Conservation (phyloP, 2,797 vertebrate genomes). For the Ispidina picta region DNA sequence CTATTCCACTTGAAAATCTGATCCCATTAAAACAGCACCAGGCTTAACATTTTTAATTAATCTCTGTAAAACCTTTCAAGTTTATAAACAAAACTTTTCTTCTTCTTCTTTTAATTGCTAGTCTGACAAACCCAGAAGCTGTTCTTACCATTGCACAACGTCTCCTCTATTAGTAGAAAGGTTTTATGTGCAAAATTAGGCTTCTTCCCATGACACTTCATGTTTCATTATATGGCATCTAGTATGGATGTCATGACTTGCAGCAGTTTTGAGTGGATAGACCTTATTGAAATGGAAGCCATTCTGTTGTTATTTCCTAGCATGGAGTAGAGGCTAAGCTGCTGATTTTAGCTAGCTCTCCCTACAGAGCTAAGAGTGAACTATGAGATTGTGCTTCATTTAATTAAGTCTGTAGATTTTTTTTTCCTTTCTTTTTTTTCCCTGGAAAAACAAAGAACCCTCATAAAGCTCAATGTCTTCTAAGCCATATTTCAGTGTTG, state of each 20-base stretch:
- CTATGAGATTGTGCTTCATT: not conserved
- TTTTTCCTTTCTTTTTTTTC: not conserved
- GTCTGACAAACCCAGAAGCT: not conserved
- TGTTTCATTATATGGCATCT: not conserved
- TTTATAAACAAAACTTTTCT: not conserved
- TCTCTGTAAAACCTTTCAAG: not conserved
- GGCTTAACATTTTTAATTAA: not conserved
- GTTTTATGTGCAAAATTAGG: not conserved
- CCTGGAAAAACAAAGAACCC: not conserved
- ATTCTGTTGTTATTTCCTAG: not conserved
- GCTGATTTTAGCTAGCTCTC: not conserved
- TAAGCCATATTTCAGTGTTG: not conserved
- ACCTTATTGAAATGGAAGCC: not conserved
- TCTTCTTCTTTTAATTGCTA: not conserved
- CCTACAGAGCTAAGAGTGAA: not conserved
- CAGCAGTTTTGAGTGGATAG: not conserved
- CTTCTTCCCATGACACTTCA: not conserved
- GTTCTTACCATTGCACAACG: not conserved
- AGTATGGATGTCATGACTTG: not conserved
- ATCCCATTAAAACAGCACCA: not conserved
- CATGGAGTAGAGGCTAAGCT: not conserved
- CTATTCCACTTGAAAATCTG: not conserved
- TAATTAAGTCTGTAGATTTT: not conserved
- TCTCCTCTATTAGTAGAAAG: not conserved
- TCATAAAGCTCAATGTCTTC: not conserved